Base-by-base conservation (phyloP, 2,113 vertebrate species). In the Oryzias melastigma region DNA sequence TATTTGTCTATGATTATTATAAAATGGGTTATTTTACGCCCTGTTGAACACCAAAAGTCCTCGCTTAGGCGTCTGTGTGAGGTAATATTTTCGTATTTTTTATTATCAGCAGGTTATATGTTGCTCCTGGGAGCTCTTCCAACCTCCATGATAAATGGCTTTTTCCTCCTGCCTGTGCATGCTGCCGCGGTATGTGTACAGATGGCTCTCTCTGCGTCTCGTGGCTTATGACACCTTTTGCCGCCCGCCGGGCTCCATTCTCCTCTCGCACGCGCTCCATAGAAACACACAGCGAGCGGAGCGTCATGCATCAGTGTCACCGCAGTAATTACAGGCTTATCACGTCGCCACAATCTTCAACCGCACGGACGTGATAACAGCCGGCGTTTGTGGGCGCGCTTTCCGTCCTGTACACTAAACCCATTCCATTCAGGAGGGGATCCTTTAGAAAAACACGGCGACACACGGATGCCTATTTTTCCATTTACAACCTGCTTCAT, bases 161-260 rank as follows among this genome's bases (percentile, higher is more conserved):
- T 77, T 75, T 62, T 35, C 35, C 10, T 35, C 75, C 69, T 83
- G 86, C 83, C 81, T 66, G 82, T 80, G 85, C 85, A 86, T 84
- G 86, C 73, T 66, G 69, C 59, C 51, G 18, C 24, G 68, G 75
- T 70, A 63, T 42, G 66, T 62, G 69, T 55, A 85, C 87, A 90
- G 90, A 91, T 91, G 89, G 90, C 85, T 57, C 71, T 57, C 71
- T 72, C 59, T 47, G 51, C 46, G 62, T 90, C 89, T 85, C 80
- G 73, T 80, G 80, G 87, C 88, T 89, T 86, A 88, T 85, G 80
- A 84, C 87, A 86, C 87, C 78, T 87, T 83, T 71, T 49, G 48
- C 76, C 79, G 71, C 78, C 76, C 62, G 53, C 85, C 77, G 74
- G 40, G 52, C 68, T 70, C 79, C 73, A 50, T 35, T 76, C 71